Percentiles rank a stretch among this genome's conserved stretches.
Evolutionary conservation across 2,797 vertebrate species (phyloP).

Genomic region (Melanotaenia pygmaea): DNA sequence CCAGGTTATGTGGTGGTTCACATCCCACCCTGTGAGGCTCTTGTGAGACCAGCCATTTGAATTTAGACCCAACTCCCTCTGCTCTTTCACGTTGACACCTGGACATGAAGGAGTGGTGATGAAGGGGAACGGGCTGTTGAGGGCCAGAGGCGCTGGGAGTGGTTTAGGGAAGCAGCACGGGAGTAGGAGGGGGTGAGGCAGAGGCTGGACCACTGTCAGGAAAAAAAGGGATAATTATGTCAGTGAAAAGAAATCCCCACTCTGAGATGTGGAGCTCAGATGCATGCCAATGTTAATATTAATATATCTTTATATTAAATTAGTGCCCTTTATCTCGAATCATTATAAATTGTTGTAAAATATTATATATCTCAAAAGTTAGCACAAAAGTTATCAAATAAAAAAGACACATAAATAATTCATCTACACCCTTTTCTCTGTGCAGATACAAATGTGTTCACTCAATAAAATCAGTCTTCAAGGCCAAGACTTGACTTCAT

Average conservation of each 20-base stretch:
- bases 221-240: constrained; percentile 23
- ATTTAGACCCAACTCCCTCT: constrained; percentile 39
- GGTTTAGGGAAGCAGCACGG: constrained; percentile 76
- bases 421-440: constrained; percentile 1
- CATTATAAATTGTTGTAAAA: no score
- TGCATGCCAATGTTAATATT: not conserved
- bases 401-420: not conserved
- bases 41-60: constrained; percentile 50
- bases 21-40: constrained; percentile 58
- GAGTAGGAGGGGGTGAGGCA: constrained; percentile 70
- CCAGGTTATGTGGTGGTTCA: constrained; percentile 45
- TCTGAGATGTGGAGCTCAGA: constrained; percentile 2
- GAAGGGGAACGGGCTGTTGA: constrained; percentile 61
- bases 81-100: constrained; percentile 53
- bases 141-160: constrained; percentile 51
- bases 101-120: constrained; percentile 45
- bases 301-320: not conserved
- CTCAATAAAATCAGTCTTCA: constrained; percentile 5
- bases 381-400: not conserved
- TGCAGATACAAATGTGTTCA: constrained; percentile 8
- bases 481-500: constrained; percentile 19
- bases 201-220: constrained; percentile 66
- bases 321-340: no score
- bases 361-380: not conserved
- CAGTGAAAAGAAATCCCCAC: not conserved